Percentiles rank a stretch among this genome's conserved stretches.
These are phyloP conservation scores for Solea senegalensis DNA, from an alignment of 2,113 vertebrate species.

Conservation along the genomic window DNA sequence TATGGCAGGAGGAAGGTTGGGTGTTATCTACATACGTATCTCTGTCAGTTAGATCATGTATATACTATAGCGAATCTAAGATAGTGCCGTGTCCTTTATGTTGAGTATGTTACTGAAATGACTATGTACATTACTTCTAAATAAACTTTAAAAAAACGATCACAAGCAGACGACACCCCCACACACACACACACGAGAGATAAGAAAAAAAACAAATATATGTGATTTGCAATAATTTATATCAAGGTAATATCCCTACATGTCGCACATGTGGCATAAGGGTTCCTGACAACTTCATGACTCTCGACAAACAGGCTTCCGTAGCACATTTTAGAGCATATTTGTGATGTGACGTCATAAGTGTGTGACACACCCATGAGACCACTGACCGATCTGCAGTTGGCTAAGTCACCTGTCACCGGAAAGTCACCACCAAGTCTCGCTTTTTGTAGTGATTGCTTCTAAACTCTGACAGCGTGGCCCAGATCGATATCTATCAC, in stretches of 20 bases:
- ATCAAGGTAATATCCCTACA: constrained; percentile 36
- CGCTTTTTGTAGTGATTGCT: constrained; percentile 53
- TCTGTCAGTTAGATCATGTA: constrained; percentile 81
- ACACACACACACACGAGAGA: no score
- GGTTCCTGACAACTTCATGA: constrained; percentile 38
- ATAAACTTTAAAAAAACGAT: constrained; percentile 58
- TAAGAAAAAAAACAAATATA: constrained; percentile 43
- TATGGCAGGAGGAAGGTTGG: constrained; percentile 31
- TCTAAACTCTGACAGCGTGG: constrained; percentile 54
- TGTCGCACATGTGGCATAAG: constrained; percentile 34
- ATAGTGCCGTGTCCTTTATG: constrained; percentile 81
- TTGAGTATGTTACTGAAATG: constrained; percentile 79
- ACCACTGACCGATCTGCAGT: constrained; percentile 53
- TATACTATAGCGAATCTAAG: constrained; percentile 77
- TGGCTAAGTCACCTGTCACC: constrained; percentile 54
- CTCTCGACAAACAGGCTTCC: constrained; percentile 46
- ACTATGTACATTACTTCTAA: constrained; percentile 73
- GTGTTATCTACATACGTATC: constrained; percentile 70
- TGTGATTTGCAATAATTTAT: constrained; percentile 71
- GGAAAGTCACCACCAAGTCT: constrained; percentile 55
- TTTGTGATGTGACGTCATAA: constrained; percentile 54
- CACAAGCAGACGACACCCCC: constrained; percentile 58
- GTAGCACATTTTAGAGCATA: constrained; percentile 62
- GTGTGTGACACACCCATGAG: constrained; percentile 46
- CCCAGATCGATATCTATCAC: constrained; percentile 60